Base-by-base conservation (phyloP, 92 coral and sea anemone genomes). In the Pocillopora meandrina region DNA sequence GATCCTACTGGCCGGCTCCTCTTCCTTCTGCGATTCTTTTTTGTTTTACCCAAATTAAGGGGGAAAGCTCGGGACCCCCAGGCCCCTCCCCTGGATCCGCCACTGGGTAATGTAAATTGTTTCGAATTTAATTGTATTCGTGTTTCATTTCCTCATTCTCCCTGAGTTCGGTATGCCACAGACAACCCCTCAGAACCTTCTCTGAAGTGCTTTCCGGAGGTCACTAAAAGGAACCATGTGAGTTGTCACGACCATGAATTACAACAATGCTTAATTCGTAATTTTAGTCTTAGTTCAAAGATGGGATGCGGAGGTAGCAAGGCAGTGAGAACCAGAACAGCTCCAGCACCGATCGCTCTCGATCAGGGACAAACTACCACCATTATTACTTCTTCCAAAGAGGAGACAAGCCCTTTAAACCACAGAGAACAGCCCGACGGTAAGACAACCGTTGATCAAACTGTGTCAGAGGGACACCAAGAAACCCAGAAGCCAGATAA, bases 251-350 rank as follows among this genome's bases (percentile, higher is more conserved):
- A n/a, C 34, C 10, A n/a, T 0, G 11, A 31, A 8, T 23, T 34
- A 3, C 14, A 2, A 9, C 36, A 49, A 68, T 5, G 0, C 15
- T 13, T 26, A 14, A 33, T 34, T 3, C 63, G 10, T 35, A 64
- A 34, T 26, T 42, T 52, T 2, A 20, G 1, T 56, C n/a, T 35
- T 59, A 57, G 59, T 69, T 34, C 20, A 61, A 70, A 73, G 31
- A 82, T 82, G 86, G 86, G 86, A 62, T 82, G 86, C 49, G 65
- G 79, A 3, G 72, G 61, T 14, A 82, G 86, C 31, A 82, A 82
- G 65, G 60, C 64, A 1, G 63, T 55, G 20, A 58, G 19, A 23
- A 57, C 21, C 35, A 63, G 56, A 66, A 65, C 3, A 11, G 61
- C 79, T n/a, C 65, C 77, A 13, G 59, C 47, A 10, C 65, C 84